Evolutionary conservation across 1,140 invertebrate genomes (phyloP).

Genomic region (Melanaphis sacchari): DNA sequence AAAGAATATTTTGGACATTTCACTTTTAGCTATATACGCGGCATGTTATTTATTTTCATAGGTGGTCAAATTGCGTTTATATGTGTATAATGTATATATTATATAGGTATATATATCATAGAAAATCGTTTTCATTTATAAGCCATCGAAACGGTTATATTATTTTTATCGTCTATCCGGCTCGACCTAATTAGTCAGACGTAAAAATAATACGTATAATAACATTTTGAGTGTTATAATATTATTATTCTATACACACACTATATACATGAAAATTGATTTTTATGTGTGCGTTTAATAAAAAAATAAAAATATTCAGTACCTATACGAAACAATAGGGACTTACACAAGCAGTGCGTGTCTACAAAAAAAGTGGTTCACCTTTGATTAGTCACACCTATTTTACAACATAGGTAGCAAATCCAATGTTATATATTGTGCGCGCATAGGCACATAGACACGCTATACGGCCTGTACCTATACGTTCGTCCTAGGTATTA

Average conservation of each 20-base stretch:
- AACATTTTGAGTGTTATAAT: background rate
- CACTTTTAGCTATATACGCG: background rate
- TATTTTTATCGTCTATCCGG: background rate
- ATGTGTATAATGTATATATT: background rate
- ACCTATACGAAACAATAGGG: conserved; percentile 13
- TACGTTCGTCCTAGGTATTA: background rate
- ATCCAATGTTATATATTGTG: conserved; percentile 35
- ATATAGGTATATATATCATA: background rate
- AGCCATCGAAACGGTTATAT: conserved; percentile 8
- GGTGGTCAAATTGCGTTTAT: background rate
- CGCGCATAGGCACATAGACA: background rate
- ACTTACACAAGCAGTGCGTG: conserved; percentile 39
- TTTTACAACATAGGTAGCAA: conserved; percentile 36
- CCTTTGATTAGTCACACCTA: conserved; percentile 40
- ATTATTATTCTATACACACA: background rate
- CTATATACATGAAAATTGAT: background rate
- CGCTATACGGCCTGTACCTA: background rate
- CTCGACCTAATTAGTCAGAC: conserved; percentile 23
- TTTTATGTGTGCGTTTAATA: conserved; percentile 1
- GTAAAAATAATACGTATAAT: background rate
- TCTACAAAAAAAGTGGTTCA: conserved; percentile 33
- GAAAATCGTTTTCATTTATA: conserved; percentile 8
- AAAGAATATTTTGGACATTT: background rate
- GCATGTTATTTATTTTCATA: background rate
- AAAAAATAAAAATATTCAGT: conserved; percentile 14